Conservation (phyloP, 2,888 invertebrate species). For the Drosophila neonasuta region DNA sequence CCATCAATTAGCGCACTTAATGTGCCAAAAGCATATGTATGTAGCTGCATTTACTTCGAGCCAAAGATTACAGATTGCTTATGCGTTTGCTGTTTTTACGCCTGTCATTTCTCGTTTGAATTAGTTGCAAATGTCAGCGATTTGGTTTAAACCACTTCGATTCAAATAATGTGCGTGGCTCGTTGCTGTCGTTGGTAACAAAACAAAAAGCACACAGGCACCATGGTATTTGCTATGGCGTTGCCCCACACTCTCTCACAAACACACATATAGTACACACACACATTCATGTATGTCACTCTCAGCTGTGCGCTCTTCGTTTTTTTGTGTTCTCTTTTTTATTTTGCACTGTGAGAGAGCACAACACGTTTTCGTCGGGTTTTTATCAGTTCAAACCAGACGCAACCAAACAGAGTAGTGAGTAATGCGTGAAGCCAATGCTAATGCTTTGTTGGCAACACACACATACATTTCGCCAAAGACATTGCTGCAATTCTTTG, state of each 20-base stretch:
- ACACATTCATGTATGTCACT: conserved; percentile 20
- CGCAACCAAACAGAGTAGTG: conserved; percentile 25
- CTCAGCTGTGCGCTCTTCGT: conserved; percentile 26
- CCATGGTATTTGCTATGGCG: conserved; percentile 31
- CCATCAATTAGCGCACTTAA: conserved; percentile 27
- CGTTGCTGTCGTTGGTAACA: conserved; percentile 54
- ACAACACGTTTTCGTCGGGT: conserved; percentile 76
- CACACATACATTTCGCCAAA: conserved; percentile 5
- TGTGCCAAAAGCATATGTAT: conserved; percentile 2
- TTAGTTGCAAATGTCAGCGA: conserved; percentile 31
- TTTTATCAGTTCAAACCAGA: conserved; percentile 76
- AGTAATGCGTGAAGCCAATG: conserved; percentile 49
- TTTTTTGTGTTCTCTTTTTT: conserved; percentile 1
- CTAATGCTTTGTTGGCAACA: conserved; percentile 53
- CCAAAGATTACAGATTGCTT: conserved; percentile 14
- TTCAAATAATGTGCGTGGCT: conserved; percentile 46
- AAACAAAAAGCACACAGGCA: conserved; percentile 35
- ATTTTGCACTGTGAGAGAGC: conserved; percentile 48
- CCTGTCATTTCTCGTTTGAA: conserved; percentile 35
- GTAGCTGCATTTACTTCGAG: conserved; percentile 8
- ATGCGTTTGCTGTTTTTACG: neutral
- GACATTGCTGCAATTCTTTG: conserved; percentile 19
- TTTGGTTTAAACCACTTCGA: conserved; percentile 52
- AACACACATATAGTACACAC: conserved; percentile 8
- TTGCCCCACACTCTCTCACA: conserved; percentile 33